Base-by-base conservation (phyloP, 2,888 invertebrate species). In the Callyntrura guangdongensis region DNA sequence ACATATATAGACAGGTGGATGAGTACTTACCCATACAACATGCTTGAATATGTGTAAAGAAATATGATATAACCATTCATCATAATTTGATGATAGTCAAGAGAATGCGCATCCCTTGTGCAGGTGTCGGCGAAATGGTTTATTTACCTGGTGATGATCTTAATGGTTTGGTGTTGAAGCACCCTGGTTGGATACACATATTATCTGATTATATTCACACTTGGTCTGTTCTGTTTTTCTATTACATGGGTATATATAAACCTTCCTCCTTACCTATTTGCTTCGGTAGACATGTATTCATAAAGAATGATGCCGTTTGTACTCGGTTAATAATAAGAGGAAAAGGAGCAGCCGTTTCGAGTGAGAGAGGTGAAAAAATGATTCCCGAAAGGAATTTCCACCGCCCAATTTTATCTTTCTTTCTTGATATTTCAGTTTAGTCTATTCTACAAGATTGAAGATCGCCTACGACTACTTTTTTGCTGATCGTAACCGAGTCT, bases 341-440 rank as follows among this genome's bases (percentile, higher is more conserved):
- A 67, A n/a, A 20, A 27, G 67, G 67, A 67, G n/a, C 14, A 67
- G 36, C 67, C n/a, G 17, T 25, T 36, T 45, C n/a, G 9, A 61
- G n/a, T 45, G 45, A 61, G 53, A 77, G 22, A 25, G 36, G 36
- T 36, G 53, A 61, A 61, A 86, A 64, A 86, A 74, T 22, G 49
- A 86, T 79, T 86, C 86, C 77, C 64, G 64, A 86, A 74, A 64
- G 86, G 79, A 86, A 79, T 86, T 77, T 86, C 67, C 77, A 86
- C 86, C 86, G 74, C 86, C 86, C 86, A 86, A 86, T 79, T 86
- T 79, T 53, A 22, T 25, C 8, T 53, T 14, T 56, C 27, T 22
- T 25, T 56, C 22, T 77, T 25, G 36, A 11, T 53, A n/a, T 53
- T 77, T 77, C 47, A 17, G 17, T 17, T 59, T 14, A 59, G 22